Conservation (phyloP, 2,797 vertebrate species). For the Florisuga fusca region DNA sequence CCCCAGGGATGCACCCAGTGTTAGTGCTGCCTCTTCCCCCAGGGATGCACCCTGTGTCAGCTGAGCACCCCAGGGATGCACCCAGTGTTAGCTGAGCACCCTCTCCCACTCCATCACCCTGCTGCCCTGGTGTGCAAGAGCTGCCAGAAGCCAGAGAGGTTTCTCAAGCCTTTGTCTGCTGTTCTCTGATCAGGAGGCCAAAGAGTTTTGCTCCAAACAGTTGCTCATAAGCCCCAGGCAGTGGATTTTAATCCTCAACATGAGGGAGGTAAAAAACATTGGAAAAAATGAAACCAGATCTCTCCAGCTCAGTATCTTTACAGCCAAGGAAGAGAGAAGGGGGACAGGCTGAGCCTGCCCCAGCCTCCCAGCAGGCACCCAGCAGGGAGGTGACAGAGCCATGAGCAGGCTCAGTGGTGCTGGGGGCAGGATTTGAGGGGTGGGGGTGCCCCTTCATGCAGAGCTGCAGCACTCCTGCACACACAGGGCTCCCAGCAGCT, state of each 20-base stretch:
- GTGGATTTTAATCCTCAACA: conserved; percentile 16
- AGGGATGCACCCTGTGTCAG: too few species aligned
- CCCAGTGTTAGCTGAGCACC: too few species aligned
- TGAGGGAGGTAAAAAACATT: background rate
- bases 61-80: too few species aligned
- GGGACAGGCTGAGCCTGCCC: background rate
- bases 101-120: background rate
- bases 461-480: background rate
- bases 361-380: background rate
- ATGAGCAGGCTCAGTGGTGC: background rate
- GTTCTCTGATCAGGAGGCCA: background rate
- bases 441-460: background rate
- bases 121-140: background rate
- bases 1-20: background rate
- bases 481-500: background rate
- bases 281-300: background rate
- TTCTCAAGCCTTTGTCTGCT: background rate
- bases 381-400: background rate
- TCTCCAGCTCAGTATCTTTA: background rate
- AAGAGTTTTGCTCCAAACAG: background rate
- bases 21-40: background rate
- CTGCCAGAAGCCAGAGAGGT: background rate
- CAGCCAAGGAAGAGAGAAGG: background rate
- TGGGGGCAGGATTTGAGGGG: rapidly evolving
- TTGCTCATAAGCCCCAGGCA: background rate